These are phyloP conservation scores for Chelon auratus DNA, from an alignment of 2,797 vertebrate species.

Conservation along the genomic window DNA sequence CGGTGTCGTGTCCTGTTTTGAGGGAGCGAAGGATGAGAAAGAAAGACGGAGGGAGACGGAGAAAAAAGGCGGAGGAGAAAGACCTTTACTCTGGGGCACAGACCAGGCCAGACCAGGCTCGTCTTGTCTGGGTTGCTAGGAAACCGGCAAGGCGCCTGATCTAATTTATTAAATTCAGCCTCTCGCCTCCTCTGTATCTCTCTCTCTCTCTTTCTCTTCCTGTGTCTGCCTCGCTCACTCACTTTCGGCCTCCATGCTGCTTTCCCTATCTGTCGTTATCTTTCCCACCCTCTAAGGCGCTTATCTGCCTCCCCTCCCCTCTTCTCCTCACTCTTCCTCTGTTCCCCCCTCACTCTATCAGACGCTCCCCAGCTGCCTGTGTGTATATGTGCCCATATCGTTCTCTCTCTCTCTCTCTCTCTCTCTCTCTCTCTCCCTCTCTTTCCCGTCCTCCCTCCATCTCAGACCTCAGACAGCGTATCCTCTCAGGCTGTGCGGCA, in stretches of 20 bases:
- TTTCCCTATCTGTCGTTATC: conserved; percentile 72
- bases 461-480: conserved; percentile 64
- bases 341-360: conserved; percentile 26
- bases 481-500: conserved; percentile 65
- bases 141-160: conserved; percentile 82
- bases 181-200: conserved; percentile 72
- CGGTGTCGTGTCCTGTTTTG: conserved; percentile 41
- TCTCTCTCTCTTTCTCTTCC: conserved; percentile 57
- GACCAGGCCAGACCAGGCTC: conserved; percentile 78
- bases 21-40: conserved; percentile 35
- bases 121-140: conserved; percentile 85
- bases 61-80: conserved; percentile 52
- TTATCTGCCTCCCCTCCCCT: conserved; percentile 64
- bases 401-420: conserved; percentile 16
- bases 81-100: conserved; percentile 77
- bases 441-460: conserved; percentile 51
- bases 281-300: conserved; percentile 73
- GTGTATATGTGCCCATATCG: conserved; percentile 22
- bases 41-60: conserved; percentile 40
- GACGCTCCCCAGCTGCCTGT: conserved; percentile 30
- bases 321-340: conserved; percentile 41
- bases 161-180: conserved; percentile 86
- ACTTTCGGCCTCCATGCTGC: conserved; percentile 64
- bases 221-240: conserved; percentile 63
- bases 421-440: conserved; percentile 25